phyloP scores from a whole-genome alignment of 2,797 vertebrate genomes.

The Oryzias sinensis region DNA sequence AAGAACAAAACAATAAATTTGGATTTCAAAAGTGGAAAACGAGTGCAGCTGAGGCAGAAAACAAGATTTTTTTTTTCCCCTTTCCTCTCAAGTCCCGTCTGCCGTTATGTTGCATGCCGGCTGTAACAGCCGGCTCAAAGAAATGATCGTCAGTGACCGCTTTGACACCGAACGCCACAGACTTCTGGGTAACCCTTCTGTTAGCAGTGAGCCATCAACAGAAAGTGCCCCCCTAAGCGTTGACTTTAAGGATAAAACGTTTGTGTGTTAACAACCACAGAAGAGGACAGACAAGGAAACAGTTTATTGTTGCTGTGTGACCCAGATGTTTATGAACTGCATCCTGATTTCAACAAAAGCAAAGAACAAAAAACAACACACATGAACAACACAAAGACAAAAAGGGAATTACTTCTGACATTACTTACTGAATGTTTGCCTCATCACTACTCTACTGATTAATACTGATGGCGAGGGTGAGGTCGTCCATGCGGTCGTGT shows the following conservation, averaged over 20 bases:
- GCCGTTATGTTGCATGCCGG: background rate
- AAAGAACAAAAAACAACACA: constrained; percentile 1
- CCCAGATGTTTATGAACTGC: constrained; percentile 18
- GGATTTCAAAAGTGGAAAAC: constrained; percentile 32
- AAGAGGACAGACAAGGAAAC: constrained; percentile 5
- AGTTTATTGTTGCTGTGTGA: constrained; percentile 3
- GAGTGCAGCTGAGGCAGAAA: constrained; percentile 15
- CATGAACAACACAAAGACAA: constrained; percentile 1
- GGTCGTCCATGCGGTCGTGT: constrained; percentile 19
- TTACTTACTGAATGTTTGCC: constrained; percentile 8
- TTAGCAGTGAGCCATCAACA: background rate
- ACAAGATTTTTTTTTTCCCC: constrained; percentile 24
- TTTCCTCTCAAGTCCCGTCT: constrained; percentile 10
- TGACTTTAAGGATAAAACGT: constrained; percentile 24
- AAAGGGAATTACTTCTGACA: background rate
- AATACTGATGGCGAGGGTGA: constrained; percentile 20
- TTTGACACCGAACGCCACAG: background rate
- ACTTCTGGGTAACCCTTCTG: background rate
- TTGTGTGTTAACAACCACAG: background rate
- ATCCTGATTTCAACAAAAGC: constrained; percentile 10
- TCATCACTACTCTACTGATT: constrained; percentile 16
- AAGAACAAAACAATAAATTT: constrained; percentile 57
- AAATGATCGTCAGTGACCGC: background rate
- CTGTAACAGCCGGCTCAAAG: background rate
- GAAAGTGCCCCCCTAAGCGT: constrained; percentile 1